These are phyloP conservation scores for Catharus minimus DNA, from an alignment of 2,113 vertebrate species.

Conservation along the genomic window DNA sequence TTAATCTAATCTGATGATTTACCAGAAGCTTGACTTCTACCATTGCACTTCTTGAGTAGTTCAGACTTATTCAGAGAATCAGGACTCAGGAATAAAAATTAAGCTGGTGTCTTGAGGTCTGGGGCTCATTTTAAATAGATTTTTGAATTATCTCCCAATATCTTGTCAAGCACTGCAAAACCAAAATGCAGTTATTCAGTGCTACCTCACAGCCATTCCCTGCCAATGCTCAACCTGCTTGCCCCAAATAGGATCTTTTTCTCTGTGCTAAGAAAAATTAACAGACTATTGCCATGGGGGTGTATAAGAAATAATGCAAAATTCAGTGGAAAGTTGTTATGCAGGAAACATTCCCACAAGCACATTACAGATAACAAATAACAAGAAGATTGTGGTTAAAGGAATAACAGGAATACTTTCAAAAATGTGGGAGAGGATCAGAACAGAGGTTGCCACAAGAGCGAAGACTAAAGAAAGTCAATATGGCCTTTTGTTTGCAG, in stretches of 20 bases:
- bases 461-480: background rate
- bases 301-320: background rate
- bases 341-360: background rate
- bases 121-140: background rate
- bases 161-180: background rate
- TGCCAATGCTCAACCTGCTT: background rate
- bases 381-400: background rate
- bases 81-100: background rate
- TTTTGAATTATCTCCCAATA: background rate
- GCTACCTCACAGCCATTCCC: accelerated
- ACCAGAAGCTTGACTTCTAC: background rate
- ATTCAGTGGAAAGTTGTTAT: background rate
- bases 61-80: background rate
- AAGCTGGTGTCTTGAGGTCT: background rate
- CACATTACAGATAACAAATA: background rate
- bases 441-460: background rate
- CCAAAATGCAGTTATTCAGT: background rate
- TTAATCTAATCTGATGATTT: background rate
- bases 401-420: background rate
- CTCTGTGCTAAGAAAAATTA: background rate
- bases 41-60: background rate
- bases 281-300: background rate
- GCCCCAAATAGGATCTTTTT: background rate
- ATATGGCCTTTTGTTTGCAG: background rate
- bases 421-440: background rate